These are phyloP conservation scores for Hyperopisus bebe DNA, from an alignment of 2,113 vertebrate genomes.

Conservation along the genomic window DNA sequence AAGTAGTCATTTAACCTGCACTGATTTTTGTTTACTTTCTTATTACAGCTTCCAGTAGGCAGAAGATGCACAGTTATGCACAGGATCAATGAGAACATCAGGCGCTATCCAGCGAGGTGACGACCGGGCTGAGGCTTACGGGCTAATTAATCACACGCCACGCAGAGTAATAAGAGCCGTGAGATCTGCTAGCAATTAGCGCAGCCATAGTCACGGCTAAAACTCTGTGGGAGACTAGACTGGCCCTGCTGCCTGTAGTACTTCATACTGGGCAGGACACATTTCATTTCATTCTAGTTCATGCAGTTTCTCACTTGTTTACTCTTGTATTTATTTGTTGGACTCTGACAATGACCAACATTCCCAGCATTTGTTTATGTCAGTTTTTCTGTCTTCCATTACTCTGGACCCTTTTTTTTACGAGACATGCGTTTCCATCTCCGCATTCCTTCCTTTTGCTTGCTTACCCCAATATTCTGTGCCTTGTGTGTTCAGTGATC, in stretches of 20 bases:
- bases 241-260: background rate
- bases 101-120: background rate
- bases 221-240: background rate
- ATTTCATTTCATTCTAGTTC: background rate
- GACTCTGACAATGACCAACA: background rate
- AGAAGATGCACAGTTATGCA: background rate
- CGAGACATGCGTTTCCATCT: background rate
- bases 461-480: background rate
- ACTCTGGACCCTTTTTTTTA: background rate
- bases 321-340: background rate
- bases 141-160: background rate
- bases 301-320: background rate
- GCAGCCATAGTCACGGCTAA: conserved; percentile 3
- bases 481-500: background rate
- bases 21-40: background rate
- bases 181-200: background rate
- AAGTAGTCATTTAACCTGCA: background rate
- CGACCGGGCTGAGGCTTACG: background rate
- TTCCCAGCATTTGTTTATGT: background rate
- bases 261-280: background rate
- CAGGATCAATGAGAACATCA: background rate
- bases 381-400: background rate
- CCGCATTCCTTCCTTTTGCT: background rate
- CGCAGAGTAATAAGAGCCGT: background rate
- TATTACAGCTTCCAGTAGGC: conserved; percentile 3